Evolutionary conservation across 2,797 vertebrate genomes (phyloP).

Genomic region (Merluccius polli): DNA sequence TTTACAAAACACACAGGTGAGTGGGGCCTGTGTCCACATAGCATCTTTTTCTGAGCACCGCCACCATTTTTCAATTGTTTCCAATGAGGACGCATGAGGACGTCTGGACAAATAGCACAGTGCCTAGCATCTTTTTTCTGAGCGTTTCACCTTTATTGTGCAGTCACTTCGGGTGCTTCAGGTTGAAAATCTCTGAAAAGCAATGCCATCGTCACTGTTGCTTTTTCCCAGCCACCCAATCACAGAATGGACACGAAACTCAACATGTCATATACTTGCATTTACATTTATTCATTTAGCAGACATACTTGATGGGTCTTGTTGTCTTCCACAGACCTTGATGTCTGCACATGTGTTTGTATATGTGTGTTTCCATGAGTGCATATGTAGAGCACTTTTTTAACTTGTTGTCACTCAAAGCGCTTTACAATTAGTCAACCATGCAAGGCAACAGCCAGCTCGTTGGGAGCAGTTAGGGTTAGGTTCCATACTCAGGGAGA

Average conservation of each 20-base stretch:
- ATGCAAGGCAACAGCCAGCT: no score
- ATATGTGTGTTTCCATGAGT: neutral
- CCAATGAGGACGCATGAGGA: neutral
- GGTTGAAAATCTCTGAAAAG: neutral
- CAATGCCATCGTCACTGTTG: no score
- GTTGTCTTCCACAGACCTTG: no score
- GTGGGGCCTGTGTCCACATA: neutral
- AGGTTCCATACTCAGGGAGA: no score
- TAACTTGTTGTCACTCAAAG: neutral
- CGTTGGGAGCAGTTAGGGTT: no score
- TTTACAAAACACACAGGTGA: slow-evolving; percentile 57
- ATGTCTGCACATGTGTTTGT: neutral
- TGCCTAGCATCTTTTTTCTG: no score
- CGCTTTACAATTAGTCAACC: neutral
- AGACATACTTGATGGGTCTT: no score
- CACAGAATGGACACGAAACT: neutral
- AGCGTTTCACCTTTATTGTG: neutral
- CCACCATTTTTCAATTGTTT: neutral
- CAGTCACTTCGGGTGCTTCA: neutral
- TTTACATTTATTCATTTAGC: neutral
- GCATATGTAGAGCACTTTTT: neutral
- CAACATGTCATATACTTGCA: neutral
- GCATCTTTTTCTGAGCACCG: no score
- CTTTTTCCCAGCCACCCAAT: neutral
- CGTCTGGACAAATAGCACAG: neutral